Evolutionary conservation across 2,797 vertebrate species (phyloP).

Genomic region (Salmo trutta): DNA sequence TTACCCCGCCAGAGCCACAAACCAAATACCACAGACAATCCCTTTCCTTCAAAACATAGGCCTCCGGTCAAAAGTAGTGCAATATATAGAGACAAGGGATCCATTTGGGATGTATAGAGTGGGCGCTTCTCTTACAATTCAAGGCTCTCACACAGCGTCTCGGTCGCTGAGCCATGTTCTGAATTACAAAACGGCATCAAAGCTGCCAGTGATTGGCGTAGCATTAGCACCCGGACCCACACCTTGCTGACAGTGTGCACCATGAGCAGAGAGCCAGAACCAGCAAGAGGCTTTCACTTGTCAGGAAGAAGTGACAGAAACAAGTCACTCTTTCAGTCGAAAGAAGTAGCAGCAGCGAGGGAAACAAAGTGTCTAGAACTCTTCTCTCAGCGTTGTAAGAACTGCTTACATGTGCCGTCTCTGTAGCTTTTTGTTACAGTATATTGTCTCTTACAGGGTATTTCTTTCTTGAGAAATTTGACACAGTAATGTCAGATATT

Average conservation of each 20-base stretch:
- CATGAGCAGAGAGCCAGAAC: slow-evolving; percentile 29
- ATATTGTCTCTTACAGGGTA: not conserved
- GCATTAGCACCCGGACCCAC: slow-evolving; percentile 21
- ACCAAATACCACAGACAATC: not conserved
- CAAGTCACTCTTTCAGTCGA: slow-evolving; percentile 18
- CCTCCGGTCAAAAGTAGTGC: not conserved
- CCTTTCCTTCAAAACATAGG: not conserved
- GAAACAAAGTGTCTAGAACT: slow-evolving; percentile 4
- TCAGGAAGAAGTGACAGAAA: slow-evolving; percentile 38
- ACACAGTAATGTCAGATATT: no score
- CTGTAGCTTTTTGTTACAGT: not conserved
- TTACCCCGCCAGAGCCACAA: not conserved
- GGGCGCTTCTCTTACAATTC: no score
- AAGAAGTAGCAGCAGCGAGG: not conserved
- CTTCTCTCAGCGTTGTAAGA: slow-evolving; percentile 29
- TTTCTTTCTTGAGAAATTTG: not conserved
- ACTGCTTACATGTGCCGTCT: not conserved
- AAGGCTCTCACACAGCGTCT: not conserved
- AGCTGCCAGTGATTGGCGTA: slow-evolving; percentile 39
- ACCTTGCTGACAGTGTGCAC: slow-evolving; percentile 27
- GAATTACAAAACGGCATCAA: slow-evolving; percentile 33
- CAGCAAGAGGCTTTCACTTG: slow-evolving; percentile 16
- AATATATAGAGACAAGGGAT: not conserved
- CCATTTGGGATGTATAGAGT: not conserved
- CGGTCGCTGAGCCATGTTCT: slow-evolving; percentile 16